Evolutionary conservation across 2,888 invertebrate genomes (phyloP), one percentile per base, ranked within the genome.

Genomic region (Pyralis farinalis): DNA sequence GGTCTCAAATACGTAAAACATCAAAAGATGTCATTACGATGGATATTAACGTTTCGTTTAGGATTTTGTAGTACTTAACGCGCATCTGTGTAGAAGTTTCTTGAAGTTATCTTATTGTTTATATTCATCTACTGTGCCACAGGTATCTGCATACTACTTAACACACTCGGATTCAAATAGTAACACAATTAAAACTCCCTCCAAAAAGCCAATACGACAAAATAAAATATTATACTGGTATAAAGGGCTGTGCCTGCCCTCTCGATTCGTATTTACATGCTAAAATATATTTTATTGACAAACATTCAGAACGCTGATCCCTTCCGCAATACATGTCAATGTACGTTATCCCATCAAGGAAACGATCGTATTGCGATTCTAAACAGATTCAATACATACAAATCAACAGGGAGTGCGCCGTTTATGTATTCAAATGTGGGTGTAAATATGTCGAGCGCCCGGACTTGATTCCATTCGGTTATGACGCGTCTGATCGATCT

Each of bases 361-460:
- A 51, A 46, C 42, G 50, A 44, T 46, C 38, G 34, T 38, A 47
- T 35, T 44, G 42, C 42, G 37, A 47, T 39, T 40, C 44, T 35
- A 43, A 46, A 43, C 44, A 44, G 55, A 59, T 64, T 58, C 50
- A 61, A 69, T 68, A 63, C 63, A 66, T 65, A 67, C 63, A 63
- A 64, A 67, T 64, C 61, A 65, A 56, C 55, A 49, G 44, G 55
- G 53, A 57, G 58, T 57, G 54, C 44, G 51, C 53, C 44, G 36
- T 41, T 46, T 49, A 52, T 52, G 60, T 59, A 67, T 64, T 67
- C 58, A 63, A 64, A 68, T 62, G 60, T 55, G 55, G 49, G 52
- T 60, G 65, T 60, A 68, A 69, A 72, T 66, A 67, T 63, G 53
- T 57, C 50, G 46, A 39, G 53, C 51, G 46, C 58, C 61, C 60